Evolutionary conservation across 2,797 vertebrate species (phyloP), one percentile per base, ranked within the genome.

Genomic region (Lacerta viridis): DNA sequence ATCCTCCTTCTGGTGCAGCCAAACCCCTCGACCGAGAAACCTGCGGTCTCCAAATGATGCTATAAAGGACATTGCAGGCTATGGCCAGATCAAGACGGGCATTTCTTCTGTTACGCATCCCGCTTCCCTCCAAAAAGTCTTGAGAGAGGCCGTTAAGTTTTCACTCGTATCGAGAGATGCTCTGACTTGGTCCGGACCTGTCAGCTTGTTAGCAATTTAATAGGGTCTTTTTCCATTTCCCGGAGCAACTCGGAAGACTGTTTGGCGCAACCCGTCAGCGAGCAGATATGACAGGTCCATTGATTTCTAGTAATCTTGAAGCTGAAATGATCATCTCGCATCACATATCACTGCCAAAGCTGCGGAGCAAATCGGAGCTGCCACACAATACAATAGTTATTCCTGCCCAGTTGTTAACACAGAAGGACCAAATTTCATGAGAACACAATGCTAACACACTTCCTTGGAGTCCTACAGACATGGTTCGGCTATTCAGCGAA

Each of bases 161-260:
- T 18, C 80, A 72, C 64, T 69, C 69, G 43, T 78, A 91, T 86
- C 86, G 29, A 27, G 88, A 79, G 55, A 10, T 33, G 71, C 43
- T 27, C 39, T 80, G 61, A 4, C 75, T 89, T 87, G 61, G 59
- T 66, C 84, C 79, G 11, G 76, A 76, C 69, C 64, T 39, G 55
- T 88, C 92, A 50, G 50, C 69, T 84, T 87, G 89, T 83, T 1
- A 91, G 33, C 81, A 66, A 83, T 90, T 89, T 90, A 90, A 87
- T 20, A 27, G 76, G 76, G 83, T 18, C 39, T 81, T 27, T 79
- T 88, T 23, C 74, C 43, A 41, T 78, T 29, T 78, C 81, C 75
- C 87, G 6, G 71, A 71, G 43, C 81, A 33, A 36, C 75, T 17
- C 18, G 7, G 74, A 5, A 1, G 46, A 59, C 43, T 9, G 27